Conservation (phyloP, 2,888 invertebrate genomes). For the Branchipolynoe longqiensis region DNA sequence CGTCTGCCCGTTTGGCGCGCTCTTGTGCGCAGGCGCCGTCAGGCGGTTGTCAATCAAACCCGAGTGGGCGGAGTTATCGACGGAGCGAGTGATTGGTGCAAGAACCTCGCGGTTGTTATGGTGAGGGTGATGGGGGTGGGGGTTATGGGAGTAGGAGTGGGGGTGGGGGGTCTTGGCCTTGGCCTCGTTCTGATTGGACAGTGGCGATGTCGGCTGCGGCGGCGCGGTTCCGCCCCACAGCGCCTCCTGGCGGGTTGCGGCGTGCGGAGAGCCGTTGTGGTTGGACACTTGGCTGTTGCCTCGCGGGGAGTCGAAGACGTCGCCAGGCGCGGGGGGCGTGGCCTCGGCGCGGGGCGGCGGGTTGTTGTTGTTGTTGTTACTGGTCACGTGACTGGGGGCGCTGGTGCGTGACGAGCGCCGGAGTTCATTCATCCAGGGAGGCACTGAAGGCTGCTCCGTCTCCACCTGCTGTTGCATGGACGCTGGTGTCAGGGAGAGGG, state of each 20-base stretch:
- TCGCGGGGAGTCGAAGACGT: background rate
- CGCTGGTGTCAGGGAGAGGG: too few relatives aligned
- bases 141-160: background rate
- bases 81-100: constrained; percentile 24
- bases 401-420: background rate
- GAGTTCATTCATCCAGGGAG: constrained; percentile 54
- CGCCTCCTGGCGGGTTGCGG: background rate
- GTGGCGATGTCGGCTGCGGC: background rate
- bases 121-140: background rate
- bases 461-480: background rate
- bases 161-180: background rate
- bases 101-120: constrained; percentile 36
- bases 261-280: background rate
- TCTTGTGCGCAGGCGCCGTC: background rate
- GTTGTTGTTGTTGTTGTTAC: background rate
- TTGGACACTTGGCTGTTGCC: background rate
- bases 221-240: too few relatives aligned
- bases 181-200: background rate
- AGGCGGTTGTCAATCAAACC: constrained; percentile 43
- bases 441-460: constrained; percentile 29
- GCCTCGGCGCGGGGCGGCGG: constrained; percentile 16
- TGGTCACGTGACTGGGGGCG: background rate
- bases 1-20: constrained; percentile 14
- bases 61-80: constrained; percentile 44
- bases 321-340: constrained; percentile 28